Conservation (phyloP, 2,797 vertebrate genomes). For the Mastacembelus armatus region DNA sequence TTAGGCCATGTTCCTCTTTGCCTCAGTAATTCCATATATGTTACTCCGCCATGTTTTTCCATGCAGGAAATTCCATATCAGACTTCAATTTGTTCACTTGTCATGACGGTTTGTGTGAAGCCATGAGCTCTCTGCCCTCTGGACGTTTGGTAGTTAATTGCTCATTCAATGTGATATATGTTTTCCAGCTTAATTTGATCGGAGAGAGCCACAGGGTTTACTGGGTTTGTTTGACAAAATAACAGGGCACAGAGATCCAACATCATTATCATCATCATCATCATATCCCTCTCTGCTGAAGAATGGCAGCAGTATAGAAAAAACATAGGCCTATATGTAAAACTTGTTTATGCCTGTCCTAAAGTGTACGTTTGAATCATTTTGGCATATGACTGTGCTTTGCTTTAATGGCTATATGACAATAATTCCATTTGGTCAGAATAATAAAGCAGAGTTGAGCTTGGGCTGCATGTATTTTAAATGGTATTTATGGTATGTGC, state of each 20-base stretch:
- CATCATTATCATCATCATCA: slow-evolving; percentile 43
- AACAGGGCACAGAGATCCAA: slow-evolving; percentile 34
- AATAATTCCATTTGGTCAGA: slow-evolving; percentile 51
- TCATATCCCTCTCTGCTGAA: slow-evolving; percentile 39
- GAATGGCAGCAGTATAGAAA: slow-evolving; percentile 13
- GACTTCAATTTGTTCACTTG: slow-evolving; percentile 34
- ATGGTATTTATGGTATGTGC: no score
- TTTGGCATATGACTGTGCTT: slow-evolving; percentile 47
- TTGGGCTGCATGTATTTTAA: slow-evolving; percentile 29
- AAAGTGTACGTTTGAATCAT: slow-evolving; percentile 54
- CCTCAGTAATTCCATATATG: slow-evolving; percentile 24
- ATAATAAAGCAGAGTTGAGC: no score
- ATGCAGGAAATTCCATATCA: slow-evolving; percentile 28
- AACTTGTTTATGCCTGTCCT: slow-evolving; percentile 22
- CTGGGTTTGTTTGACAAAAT: slow-evolving; percentile 57
- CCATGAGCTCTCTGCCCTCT: slow-evolving; percentile 24
- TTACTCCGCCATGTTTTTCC: slow-evolving; percentile 16
- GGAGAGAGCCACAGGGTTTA: slow-evolving; percentile 17
- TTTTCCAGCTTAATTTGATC: slow-evolving; percentile 46
- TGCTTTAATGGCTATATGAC: slow-evolving; percentile 42
- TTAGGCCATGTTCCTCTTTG: slow-evolving; percentile 25
- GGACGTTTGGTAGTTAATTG: slow-evolving; percentile 33
- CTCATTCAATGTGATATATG: slow-evolving; percentile 28
- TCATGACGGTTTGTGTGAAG: slow-evolving; percentile 14
- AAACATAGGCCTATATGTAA: slow-evolving; percentile 36